Conservation (phyloP, 2,113 vertebrate genomes). For the Cepphus grylle region DNA sequence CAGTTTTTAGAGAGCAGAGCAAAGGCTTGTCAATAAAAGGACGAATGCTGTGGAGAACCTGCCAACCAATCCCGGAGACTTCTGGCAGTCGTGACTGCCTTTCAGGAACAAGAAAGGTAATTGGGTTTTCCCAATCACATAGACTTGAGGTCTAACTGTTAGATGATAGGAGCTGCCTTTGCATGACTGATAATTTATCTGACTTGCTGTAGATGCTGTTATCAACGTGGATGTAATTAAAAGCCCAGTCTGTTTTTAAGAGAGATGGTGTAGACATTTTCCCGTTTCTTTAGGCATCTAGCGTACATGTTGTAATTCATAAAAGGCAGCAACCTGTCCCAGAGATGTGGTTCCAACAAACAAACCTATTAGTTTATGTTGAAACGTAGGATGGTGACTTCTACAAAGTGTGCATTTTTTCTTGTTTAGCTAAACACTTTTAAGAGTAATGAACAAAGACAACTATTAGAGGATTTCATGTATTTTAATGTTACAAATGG, state of each 20-base stretch:
- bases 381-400: neutral
- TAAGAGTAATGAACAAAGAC: neutral
- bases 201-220: neutral
- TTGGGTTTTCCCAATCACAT: neutral
- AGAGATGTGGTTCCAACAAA: neutral
- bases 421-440: neutral
- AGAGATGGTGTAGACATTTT: fast-evolving
- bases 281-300: neutral
- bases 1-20: neutral
- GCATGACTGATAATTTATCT: neutral
- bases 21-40: neutral
- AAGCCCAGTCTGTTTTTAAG: neutral
- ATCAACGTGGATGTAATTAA: neutral
- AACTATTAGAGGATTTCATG: neutral
- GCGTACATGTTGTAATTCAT: neutral
- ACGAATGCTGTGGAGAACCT: neutral
- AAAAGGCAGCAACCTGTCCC: neutral
- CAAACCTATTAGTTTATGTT: neutral
- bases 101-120: neutral
- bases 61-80: neutral
- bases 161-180: neutral
- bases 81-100: neutral
- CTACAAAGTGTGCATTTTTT: neutral
- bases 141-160: neutral
- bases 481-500: neutral